A percentile compares a stretch with the other conserved stretches of the same genome.
These are phyloP conservation scores for Crypturellus undulatus DNA, from an alignment of 2,113 vertebrate genomes.

Conservation along the genomic window DNA sequence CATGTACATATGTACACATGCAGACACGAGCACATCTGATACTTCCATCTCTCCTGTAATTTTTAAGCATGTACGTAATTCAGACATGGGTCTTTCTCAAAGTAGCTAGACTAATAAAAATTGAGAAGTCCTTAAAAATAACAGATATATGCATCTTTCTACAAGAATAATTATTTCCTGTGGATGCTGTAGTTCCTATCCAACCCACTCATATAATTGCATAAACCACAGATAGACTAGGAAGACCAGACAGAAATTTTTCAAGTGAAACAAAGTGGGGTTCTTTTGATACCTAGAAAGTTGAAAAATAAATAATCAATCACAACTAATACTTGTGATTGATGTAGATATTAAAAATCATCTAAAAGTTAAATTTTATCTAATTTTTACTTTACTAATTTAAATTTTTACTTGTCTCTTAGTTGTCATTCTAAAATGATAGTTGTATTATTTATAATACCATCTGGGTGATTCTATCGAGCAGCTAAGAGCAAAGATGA, in stretches of 20 bases:
- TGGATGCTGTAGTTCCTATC: not conserved
- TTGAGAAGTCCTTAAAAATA: not conserved
- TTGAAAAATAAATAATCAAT: not conserved
- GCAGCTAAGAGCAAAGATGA: not conserved
- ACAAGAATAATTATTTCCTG: not conserved
- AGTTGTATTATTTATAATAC: not conserved
- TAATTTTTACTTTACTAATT: no score
- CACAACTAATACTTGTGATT: not conserved
- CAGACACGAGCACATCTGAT: not conserved
- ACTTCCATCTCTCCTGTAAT: not conserved
- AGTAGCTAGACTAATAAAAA: not conserved
- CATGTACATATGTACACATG: not conserved
- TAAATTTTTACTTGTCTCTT: not conserved
- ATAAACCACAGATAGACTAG: not conserved
- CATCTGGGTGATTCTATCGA: not conserved
- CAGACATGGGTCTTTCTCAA: not conserved
- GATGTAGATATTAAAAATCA: not conserved
- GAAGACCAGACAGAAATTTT: not conserved
- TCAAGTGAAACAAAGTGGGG: not conserved
- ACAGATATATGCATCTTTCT: not conserved
- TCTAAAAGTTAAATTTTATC: not conserved
- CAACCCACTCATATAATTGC: not conserved
- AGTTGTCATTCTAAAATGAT: not conserved
- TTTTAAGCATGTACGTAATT: not conserved
- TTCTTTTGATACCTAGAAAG: not conserved